These are phyloP conservation scores for Drosophila cognata DNA, from an alignment of 2,888 invertebrate genomes.

Conservation along the genomic window DNA sequence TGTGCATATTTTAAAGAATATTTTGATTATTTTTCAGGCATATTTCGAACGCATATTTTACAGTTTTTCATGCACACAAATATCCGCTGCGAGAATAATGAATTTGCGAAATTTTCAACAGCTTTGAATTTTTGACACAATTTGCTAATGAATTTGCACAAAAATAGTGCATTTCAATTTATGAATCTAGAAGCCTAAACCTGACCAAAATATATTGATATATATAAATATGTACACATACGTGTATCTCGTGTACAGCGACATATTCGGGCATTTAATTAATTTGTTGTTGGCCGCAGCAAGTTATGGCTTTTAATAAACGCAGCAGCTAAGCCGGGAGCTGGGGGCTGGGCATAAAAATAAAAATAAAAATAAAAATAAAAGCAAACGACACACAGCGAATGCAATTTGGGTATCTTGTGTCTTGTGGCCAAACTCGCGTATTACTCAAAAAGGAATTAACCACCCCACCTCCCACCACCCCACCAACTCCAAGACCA, in stretches of 20 bases:
- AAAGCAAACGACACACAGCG: constrained; percentile 53
- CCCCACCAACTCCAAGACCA: too few species aligned
- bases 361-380: constrained; percentile 70
- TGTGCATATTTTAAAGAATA: not conserved
- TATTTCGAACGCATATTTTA: not conserved
- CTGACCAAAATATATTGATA: not conserved
- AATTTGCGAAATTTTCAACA: too few species aligned
- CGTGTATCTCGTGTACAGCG: not conserved
- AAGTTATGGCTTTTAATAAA: constrained; percentile 74
- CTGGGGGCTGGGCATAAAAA: constrained; percentile 20
- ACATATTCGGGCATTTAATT: constrained; percentile 41
- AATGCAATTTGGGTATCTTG: constrained; percentile 70
- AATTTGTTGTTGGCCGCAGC: constrained; percentile 43
- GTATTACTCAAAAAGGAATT: constrained; percentile 81
- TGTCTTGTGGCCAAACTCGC: constrained; percentile 46
- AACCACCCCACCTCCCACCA: constrained; percentile 43
- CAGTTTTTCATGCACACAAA: not conserved
- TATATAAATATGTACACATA: too few species aligned
- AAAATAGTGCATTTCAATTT: not conserved
- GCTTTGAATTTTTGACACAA: too few species aligned
- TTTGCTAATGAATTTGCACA: not conserved
- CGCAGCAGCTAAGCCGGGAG: constrained; percentile 45
- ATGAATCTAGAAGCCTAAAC: not conserved
- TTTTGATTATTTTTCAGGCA: not conserved
- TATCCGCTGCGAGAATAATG: not conserved